Evolutionary conservation across 1,140 invertebrate species (phyloP).

Genomic region (Carposina sasakii): DNA sequence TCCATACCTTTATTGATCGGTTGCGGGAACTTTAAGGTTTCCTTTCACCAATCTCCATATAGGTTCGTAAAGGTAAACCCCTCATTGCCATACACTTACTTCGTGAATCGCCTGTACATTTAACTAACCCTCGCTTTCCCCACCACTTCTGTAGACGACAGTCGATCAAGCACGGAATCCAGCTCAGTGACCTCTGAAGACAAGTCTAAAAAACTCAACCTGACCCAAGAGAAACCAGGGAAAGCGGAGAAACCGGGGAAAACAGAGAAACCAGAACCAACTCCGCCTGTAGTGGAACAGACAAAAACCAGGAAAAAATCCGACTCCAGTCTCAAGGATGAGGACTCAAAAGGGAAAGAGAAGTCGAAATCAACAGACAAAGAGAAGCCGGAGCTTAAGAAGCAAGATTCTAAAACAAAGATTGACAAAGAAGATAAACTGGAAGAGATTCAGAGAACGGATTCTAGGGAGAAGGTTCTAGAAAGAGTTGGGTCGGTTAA

Average conservation of each 20-base stretch:
- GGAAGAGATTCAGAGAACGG: slow-evolving; percentile 32
- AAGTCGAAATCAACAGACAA: slow-evolving; percentile 35
- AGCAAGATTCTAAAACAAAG: slow-evolving; percentile 46
- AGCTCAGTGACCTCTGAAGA: slow-evolving; percentile 30
- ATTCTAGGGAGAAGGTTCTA: slow-evolving; percentile 42
- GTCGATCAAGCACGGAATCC: slow-evolving; percentile 48
- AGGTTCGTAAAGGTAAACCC: too few relatives aligned
- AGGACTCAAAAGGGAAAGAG: slow-evolving; percentile 43
- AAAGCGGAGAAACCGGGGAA: too few relatives aligned
- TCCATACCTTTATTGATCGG: too few relatives aligned
- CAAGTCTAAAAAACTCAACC: slow-evolving; percentile 29
- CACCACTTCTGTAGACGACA: slow-evolving; percentile 51
- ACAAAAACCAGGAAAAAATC: slow-evolving; percentile 53
- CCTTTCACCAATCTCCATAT: too few relatives aligned
- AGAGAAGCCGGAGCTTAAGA: slow-evolving; percentile 54
- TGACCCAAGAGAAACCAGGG: slow-evolving; percentile 2
- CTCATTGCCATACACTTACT: too few relatives aligned
- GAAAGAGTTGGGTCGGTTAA: slow-evolving; percentile 52
- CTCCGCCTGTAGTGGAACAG: slow-evolving; percentile 25
- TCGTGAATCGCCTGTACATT: not conserved
- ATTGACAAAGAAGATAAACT: too few relatives aligned
- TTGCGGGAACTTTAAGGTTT: too few relatives aligned
- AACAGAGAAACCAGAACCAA: slow-evolving; percentile 31
- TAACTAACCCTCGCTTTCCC: not conserved
- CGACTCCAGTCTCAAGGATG: slow-evolving; percentile 56